These are phyloP conservation scores for Sminthurides aquaticus DNA, from an alignment of 2,888 invertebrate genomes.

Conservation along the genomic window DNA sequence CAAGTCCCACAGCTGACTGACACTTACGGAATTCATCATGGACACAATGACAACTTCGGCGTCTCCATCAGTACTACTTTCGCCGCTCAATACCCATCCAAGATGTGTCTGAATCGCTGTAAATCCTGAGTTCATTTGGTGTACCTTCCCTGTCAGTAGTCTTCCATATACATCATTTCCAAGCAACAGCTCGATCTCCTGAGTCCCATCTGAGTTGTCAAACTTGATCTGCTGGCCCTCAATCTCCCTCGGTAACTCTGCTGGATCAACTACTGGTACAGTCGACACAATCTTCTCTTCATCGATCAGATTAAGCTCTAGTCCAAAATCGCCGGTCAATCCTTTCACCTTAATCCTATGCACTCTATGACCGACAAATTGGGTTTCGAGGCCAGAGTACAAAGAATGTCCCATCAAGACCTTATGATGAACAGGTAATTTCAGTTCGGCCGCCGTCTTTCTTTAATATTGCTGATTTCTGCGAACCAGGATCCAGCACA, in stretches of 20 bases:
- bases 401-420: neutral
- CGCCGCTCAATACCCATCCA: neutral
- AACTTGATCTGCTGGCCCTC: neutral
- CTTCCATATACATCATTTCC: conserved; percentile 4
- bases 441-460: neutral
- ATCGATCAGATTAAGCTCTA: neutral
- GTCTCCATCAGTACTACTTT: neutral
- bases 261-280: neutral
- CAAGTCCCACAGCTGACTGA: neutral
- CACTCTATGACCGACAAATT: neutral
- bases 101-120: neutral
- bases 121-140: neutral
- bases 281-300: neutral
- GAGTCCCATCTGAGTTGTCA: neutral
- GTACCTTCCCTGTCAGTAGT: neutral
- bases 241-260: neutral
- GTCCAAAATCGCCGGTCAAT: neutral
- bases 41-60: neutral
- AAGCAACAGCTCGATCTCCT: neutral
- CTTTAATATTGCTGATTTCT: neutral
- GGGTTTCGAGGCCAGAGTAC: neutral
- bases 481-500: neutral
- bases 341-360: neutral
- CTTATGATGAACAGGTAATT: neutral
- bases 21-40: neutral